Conservation (phyloP, 1,140 invertebrate genomes). For the Eubasilissa regina region DNA sequence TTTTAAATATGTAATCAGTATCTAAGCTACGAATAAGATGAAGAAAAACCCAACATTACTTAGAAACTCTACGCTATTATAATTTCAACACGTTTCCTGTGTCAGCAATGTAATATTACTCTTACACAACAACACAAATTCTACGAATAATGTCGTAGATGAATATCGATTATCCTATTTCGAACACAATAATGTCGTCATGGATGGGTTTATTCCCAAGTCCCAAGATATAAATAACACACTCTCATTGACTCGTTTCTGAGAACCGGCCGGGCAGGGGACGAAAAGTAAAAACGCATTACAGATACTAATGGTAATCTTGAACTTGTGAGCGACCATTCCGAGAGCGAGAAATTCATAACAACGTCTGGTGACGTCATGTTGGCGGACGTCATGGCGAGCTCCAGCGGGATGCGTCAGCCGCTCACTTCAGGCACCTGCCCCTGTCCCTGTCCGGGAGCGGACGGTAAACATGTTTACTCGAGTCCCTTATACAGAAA, state of each 20-base stretch:
- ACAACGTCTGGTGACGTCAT: constrained; percentile 37
- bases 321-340: constrained; percentile 30
- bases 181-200: too few relatives aligned
- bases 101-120: too few relatives aligned
- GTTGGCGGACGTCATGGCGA: background rate
- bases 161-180: too few relatives aligned
- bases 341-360: constrained; percentile 15
- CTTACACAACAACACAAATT: too few relatives aligned
- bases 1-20: too few relatives aligned
- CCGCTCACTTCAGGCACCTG: background rate
- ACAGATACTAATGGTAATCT: constrained; percentile 20
- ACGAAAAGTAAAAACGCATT: constrained; percentile 27
- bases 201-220: background rate
- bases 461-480: background rate
- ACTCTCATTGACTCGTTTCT: constrained; percentile 5
- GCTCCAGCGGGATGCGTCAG: constrained; percentile 27
- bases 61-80: too few relatives aligned
- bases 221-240: constrained; percentile 5
- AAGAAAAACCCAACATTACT: too few relatives aligned
- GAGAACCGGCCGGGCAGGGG: constrained; percentile 11
- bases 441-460: background rate
- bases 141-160: too few relatives aligned
- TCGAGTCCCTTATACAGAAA: background rate
- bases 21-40: too few relatives aligned
- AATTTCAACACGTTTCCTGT: too few relatives aligned